Percentiles rank a stretch among this genome's conserved stretches.
phyloP scores from a whole-genome alignment of 2,113 vertebrate genomes.

The Brachyhypopomus occidentalis region DNA sequence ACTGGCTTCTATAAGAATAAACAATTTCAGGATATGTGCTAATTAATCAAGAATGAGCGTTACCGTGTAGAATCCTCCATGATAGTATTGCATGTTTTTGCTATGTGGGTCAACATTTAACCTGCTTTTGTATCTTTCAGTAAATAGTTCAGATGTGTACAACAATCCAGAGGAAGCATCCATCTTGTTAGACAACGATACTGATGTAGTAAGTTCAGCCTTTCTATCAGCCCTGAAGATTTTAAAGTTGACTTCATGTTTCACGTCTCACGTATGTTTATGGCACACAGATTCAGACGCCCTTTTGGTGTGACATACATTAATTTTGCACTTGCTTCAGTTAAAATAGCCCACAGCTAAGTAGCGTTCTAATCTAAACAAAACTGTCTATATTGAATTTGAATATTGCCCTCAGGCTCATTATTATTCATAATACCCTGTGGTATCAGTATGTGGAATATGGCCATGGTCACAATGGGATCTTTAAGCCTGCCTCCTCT shows the following conservation, averaged over 20 bases:
- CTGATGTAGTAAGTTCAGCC: constrained; percentile 76
- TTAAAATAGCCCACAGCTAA: not conserved
- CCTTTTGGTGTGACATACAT: not conserved
- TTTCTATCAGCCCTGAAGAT: not conserved
- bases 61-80: not conserved
- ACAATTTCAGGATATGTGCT: not conserved
- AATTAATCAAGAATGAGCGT: not conserved
- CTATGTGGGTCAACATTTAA: constrained; percentile 5
- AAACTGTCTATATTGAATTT: constrained; percentile 22
- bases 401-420: not conserved
- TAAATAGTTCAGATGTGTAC: constrained; percentile 74
- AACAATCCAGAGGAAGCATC: constrained; percentile 65
- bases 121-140: constrained; percentile 73
- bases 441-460: constrained; percentile 4
- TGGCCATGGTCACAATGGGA: constrained; percentile 30
- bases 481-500: constrained; percentile 40
- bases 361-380: not conserved
- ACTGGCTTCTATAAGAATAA: too few relatives aligned
- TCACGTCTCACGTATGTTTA: not conserved
- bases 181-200: constrained; percentile 69
- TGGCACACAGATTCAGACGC: not conserved
- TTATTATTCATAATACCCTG: constrained; percentile 8
- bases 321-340: not conserved
- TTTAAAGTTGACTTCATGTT: not conserved
- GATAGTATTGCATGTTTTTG: not conserved